Evolutionary conservation across 2,113 vertebrate genomes (phyloP).

Genomic region (Anhinga anhinga): DNA sequence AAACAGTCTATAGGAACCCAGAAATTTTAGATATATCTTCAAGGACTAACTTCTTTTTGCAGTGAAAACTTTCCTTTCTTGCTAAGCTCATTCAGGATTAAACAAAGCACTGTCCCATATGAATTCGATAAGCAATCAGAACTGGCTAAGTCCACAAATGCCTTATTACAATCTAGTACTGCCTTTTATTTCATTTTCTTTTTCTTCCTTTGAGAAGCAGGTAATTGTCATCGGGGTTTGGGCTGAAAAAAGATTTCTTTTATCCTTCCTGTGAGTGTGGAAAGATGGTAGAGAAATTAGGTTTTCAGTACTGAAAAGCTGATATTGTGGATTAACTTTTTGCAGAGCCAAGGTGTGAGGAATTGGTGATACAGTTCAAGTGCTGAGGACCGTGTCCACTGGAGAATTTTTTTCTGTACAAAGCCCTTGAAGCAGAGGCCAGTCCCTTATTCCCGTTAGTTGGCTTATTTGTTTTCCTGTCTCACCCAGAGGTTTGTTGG

Average conservation of each 20-base stretch:
- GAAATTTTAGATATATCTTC: not conserved
- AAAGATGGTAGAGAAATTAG: not conserved
- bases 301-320: not conserved
- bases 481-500: not conserved
- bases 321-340: not conserved
- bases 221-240: not conserved
- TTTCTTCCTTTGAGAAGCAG: not conserved
- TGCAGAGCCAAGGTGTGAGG: not conserved
- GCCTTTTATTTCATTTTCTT: not conserved
- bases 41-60: not conserved
- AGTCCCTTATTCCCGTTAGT: not conserved
- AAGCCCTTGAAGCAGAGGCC: not conserved
- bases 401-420: not conserved
- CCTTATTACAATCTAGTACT: not conserved
- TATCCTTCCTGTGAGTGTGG: not conserved
- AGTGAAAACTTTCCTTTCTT: not conserved
- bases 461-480: not conserved
- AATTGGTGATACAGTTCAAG: not conserved
- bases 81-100: not conserved
- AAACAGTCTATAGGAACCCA: not conserved
- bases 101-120: not conserved
- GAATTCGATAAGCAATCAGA: not conserved
- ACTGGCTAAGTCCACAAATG: not conserved
- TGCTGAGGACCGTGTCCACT: rapidly evolving
- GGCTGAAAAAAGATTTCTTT: not conserved